A percentile compares a stretch with the other conserved stretches of the same genome.
phyloP scores from a whole-genome alignment of 2,797 vertebrate species.

The Potorous gilbertii region DNA sequence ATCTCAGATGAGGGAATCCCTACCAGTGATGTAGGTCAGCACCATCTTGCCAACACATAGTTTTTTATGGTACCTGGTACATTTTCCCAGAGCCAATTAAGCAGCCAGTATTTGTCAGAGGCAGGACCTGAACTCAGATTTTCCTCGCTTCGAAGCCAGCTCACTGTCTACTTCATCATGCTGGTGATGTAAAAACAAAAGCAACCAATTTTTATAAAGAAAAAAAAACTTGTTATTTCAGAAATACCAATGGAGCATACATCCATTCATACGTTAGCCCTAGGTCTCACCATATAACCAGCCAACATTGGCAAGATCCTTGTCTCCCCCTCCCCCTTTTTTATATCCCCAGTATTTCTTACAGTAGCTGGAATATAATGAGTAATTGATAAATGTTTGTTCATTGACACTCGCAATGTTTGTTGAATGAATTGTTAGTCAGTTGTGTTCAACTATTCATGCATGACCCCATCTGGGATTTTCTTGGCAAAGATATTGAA shows the following conservation, averaged over 20 bases:
- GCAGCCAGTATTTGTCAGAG: neutral
- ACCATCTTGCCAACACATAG: neutral
- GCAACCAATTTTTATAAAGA: neutral
- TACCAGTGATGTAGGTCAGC: neutral
- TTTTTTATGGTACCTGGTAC: neutral
- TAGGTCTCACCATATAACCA: neutral
- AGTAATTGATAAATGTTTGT: neutral
- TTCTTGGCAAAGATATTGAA: neutral
- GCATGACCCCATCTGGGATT: neutral
- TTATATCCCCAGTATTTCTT: neutral
- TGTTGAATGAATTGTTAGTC: neutral
- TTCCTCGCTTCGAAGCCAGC: neutral
- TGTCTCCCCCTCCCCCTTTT: accelerated
- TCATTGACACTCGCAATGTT: neutral
- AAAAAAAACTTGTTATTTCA: neutral
- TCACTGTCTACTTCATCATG: neutral
- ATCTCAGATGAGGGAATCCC: neutral
- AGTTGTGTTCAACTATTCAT: neutral
- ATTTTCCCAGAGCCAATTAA: neutral
- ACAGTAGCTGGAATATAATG: neutral
- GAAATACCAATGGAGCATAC: neutral
- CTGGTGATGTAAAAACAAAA: neutral
- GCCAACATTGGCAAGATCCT: neutral
- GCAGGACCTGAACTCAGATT: neutral
- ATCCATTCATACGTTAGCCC: neutral